phyloP scores from a whole-genome alignment of 2,888 invertebrate genomes.

The Branchinecta sandiegonensis region DNA sequence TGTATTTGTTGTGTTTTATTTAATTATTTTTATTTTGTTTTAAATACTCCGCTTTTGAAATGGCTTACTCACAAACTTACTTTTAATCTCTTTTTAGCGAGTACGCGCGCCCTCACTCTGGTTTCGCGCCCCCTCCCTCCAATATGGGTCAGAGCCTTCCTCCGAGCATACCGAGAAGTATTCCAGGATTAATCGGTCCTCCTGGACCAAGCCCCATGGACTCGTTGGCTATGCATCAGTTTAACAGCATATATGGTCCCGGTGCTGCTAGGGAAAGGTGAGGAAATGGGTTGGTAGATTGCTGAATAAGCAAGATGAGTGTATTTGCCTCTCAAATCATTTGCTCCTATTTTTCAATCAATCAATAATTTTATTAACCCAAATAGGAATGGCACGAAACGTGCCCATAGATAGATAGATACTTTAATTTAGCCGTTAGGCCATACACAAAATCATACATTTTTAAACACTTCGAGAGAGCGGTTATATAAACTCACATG shows the following conservation, averaged over 20 bases:
- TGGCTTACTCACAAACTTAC: neutral
- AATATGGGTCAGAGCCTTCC: conserved; percentile 29
- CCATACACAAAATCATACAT: no score
- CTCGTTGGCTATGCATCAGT: conserved; percentile 66
- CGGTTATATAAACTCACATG: no score
- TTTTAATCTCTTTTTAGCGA: conserved; percentile 40
- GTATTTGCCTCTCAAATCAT: conserved; percentile 19
- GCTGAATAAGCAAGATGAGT: neutral
- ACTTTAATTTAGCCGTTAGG: no score
- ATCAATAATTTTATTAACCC: no score
- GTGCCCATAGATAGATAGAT: no score
- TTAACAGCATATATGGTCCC: conserved; percentile 54
- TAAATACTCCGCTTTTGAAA: no score
- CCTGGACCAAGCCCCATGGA: conserved; percentile 52
- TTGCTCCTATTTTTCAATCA: neutral
- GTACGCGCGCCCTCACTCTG: conserved; percentile 83
- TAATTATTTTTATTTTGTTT: no score
- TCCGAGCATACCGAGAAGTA: conserved; percentile 32
- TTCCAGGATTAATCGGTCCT: conserved; percentile 31
- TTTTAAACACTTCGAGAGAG: no score
- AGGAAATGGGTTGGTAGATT: conserved; percentile 20
- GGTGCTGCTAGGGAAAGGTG: conserved; percentile 44
- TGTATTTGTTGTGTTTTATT: no score
- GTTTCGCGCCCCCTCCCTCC: conserved; percentile 48
- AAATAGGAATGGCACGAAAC: no score